Evolutionary conservation across 2,888 invertebrate genomes (phyloP).

Genomic region (Polydrusus tereticollis): DNA sequence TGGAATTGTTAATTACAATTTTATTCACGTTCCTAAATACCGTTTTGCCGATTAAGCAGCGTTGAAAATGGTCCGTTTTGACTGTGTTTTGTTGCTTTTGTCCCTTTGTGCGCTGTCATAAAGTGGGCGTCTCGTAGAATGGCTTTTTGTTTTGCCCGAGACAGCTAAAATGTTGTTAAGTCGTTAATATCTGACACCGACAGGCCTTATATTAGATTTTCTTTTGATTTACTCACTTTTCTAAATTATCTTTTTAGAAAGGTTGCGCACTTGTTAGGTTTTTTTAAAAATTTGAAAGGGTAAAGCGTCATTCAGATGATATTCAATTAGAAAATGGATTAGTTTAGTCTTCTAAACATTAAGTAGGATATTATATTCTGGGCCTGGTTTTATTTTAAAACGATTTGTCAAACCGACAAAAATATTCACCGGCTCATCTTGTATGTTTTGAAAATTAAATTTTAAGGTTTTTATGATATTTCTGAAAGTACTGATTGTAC

Average conservation of each 20-base stretch:
- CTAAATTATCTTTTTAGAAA: constrained; percentile 26
- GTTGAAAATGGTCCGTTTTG: background rate
- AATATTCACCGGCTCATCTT: no score
- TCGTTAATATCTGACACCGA: constrained; percentile 48
- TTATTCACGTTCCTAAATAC: background rate
- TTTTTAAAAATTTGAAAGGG: background rate
- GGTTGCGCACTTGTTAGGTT: constrained; percentile 16
- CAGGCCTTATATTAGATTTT: constrained; percentile 43
- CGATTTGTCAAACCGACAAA: no score
- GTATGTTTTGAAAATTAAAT: no score
- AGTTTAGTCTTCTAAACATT: no score
- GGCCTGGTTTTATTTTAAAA: no score
- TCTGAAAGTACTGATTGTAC: no score
- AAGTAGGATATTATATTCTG: no score
- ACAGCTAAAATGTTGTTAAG: constrained; percentile 39
- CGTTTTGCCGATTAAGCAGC: background rate
- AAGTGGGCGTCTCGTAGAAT: constrained; percentile 17
- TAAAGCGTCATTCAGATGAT: no score
- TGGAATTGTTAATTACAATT: background rate
- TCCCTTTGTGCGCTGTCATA: constrained; percentile 13
- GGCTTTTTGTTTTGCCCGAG: constrained; percentile 15
- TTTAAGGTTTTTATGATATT: no score
- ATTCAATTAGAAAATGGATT: no score
- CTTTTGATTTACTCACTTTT: constrained; percentile 32
- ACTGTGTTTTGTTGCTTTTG: background rate